phyloP scores from a whole-genome alignment of 2,888 invertebrate genomes.

The Tridacna crocea region DNA sequence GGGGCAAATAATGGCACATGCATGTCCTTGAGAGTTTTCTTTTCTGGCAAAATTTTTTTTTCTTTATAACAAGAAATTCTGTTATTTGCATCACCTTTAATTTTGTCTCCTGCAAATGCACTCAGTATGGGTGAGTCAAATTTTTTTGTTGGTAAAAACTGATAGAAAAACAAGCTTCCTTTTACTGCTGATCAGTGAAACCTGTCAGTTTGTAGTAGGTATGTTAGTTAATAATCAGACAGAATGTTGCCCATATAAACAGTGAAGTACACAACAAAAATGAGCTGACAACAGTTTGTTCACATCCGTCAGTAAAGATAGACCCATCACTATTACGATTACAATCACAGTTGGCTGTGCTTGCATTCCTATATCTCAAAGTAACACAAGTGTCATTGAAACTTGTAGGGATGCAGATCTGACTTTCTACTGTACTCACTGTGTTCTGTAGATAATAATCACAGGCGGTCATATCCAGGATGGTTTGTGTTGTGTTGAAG shows the following conservation, averaged over 20 bases:
- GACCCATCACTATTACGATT: constrained; percentile 7
- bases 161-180: too few relatives aligned
- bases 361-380: constrained; percentile 25
- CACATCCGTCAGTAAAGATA: constrained; percentile 1
- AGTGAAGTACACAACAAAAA: background rate
- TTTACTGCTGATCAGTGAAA: too few relatives aligned
- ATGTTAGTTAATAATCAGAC: background rate
- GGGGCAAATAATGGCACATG: too few relatives aligned
- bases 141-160: too few relatives aligned
- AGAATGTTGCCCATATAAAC: background rate
- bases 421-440: constrained; percentile 18
- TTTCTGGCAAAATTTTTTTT: background rate
- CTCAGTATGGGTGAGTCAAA: too few relatives aligned
- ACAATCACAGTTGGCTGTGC: constrained; percentile 37
- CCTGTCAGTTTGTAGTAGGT: too few relatives aligned
- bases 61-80: background rate
- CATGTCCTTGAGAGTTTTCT: too few relatives aligned
- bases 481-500: constrained; percentile 9
- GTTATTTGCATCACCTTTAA: background rate
- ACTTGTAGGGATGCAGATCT: constrained; percentile 37
- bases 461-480: constrained; percentile 33
- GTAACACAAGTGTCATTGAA: constrained; percentile 29
- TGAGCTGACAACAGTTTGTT: background rate
- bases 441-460: constrained; percentile 41
- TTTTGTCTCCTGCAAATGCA: background rate